Conservation (phyloP, 1,140 invertebrate genomes). For the Drosophila melanogaster region DNA sequence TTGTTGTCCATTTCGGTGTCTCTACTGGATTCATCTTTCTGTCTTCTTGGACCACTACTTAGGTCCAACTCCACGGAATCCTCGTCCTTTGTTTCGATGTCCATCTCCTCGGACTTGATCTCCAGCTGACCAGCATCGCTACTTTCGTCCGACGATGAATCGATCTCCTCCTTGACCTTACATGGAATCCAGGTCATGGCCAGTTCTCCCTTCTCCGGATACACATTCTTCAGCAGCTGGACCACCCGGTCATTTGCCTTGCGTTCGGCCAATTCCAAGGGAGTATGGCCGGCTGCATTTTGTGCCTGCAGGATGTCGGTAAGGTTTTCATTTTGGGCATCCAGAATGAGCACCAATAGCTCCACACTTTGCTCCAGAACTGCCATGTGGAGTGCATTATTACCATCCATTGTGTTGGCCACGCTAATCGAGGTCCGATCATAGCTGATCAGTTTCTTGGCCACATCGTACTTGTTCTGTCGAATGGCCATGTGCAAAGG, state of each 20-base stretch:
- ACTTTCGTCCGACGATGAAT: conserved; percentile 68
- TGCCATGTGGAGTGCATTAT: conserved; percentile 87
- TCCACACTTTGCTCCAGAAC: conserved; percentile 84
- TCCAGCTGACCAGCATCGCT: conserved; percentile 47
- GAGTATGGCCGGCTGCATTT: conserved; percentile 68
- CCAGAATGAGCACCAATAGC: conserved; percentile 86
- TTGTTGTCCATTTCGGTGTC: conserved; percentile 3
- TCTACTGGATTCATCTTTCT: background rate
- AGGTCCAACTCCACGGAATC: conserved; percentile 32
- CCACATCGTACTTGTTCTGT: conserved; percentile 85
- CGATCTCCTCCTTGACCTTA: conserved; percentile 66
- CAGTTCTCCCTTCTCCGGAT: conserved; percentile 48
- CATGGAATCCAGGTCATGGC: conserved; percentile 70
- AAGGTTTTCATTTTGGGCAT: conserved; percentile 58
- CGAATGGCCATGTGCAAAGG: conserved; percentile 86
- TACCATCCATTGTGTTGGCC: conserved; percentile 85
- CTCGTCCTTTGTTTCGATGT: conserved; percentile 29
- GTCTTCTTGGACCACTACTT: background rate
- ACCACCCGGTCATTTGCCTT: conserved; percentile 50
- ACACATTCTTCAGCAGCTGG: conserved; percentile 53
- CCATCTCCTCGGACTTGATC: conserved; percentile 49
- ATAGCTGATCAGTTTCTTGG: conserved; percentile 85
- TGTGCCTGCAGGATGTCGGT: conserved; percentile 54
- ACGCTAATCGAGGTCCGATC: conserved; percentile 85
- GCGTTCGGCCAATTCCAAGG: conserved; percentile 61